These are phyloP conservation scores for Sarcophaga subvicina DNA, from an alignment of 2,888 invertebrate genomes.

Conservation along the genomic window DNA sequence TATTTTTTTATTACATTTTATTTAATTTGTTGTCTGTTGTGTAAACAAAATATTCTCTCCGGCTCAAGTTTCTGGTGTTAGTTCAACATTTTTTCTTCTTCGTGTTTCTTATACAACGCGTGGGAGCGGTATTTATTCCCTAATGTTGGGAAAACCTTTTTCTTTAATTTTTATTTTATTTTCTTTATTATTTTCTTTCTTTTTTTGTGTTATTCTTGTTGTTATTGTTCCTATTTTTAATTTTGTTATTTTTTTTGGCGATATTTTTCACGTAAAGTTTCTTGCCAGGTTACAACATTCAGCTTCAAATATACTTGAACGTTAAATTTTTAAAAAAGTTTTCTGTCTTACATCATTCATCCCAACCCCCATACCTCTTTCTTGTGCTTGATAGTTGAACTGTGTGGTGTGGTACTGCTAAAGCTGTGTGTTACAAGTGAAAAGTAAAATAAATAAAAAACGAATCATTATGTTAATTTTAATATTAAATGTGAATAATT, in stretches of 20 bases:
- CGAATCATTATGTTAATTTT: constrained; percentile 62
- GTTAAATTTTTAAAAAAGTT: background rate
- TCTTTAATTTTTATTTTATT: background rate
- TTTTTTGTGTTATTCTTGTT: background rate
- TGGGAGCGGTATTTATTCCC: constrained; percentile 8
- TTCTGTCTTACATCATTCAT: background rate
- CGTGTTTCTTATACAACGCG: background rate
- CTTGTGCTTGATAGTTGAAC: background rate
- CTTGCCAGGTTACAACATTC: background rate
- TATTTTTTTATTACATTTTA: constrained; percentile 16
- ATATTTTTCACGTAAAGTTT: background rate
- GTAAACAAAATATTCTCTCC: constrained; percentile 37
- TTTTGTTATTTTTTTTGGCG: background rate
- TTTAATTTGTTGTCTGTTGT: constrained; percentile 29
- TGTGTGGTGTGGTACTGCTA: background rate
- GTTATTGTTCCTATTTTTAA: constrained; percentile 19
- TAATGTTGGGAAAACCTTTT: constrained; percentile 22
- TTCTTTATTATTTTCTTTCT: background rate
- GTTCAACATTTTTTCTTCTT: background rate
- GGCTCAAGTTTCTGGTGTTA: constrained; percentile 1
- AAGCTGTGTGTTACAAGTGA: background rate
- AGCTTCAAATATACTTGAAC: background rate
- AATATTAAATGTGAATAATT: constrained; percentile 65
- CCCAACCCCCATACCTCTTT: no score
- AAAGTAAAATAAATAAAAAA: constrained; percentile 35